Conservation (phyloP, 2,797 vertebrate species). For the Eulemur mongoz region DNA sequence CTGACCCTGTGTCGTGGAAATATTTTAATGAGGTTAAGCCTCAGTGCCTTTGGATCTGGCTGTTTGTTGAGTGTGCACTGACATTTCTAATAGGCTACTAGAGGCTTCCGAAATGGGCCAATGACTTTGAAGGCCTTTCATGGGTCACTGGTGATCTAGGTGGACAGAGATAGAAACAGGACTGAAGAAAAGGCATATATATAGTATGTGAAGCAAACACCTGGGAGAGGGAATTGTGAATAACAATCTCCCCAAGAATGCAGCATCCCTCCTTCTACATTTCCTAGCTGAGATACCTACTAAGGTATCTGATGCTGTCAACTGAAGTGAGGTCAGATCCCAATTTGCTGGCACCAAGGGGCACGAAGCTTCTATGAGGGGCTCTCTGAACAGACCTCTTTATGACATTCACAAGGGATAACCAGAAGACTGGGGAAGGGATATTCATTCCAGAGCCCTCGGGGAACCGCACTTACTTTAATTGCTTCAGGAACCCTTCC, state of each 20-base stretch:
- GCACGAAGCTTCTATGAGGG: constrained; percentile 51
- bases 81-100: constrained; percentile 64
- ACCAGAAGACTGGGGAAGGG: constrained; percentile 56
- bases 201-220: constrained; percentile 25
- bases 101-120: constrained; percentile 58
- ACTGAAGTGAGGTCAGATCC: constrained; percentile 73
- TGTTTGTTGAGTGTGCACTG: constrained; percentile 63
- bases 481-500: constrained; percentile 80
- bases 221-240: constrained; percentile 28
- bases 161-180: background rate
- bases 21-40: constrained; percentile 80
- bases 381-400: constrained; percentile 48
- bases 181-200: background rate
- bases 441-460: constrained; percentile 53
- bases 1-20: constrained; percentile 82
- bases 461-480: constrained; percentile 75
- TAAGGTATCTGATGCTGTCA: constrained; percentile 64
- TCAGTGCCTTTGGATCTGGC: constrained; percentile 34
- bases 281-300: background rate
- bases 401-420: constrained; percentile 57
- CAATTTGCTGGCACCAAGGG: constrained; percentile 65
- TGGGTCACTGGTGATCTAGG: constrained; percentile 48
- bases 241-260: background rate
- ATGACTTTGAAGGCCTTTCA: constrained; percentile 55
- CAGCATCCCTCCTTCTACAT: background rate